Percentiles rank a stretch among this genome's conserved stretches.
Evolutionary conservation across 2,888 invertebrate genomes (phyloP).

Genomic region (Herminia tarsipennalis): DNA sequence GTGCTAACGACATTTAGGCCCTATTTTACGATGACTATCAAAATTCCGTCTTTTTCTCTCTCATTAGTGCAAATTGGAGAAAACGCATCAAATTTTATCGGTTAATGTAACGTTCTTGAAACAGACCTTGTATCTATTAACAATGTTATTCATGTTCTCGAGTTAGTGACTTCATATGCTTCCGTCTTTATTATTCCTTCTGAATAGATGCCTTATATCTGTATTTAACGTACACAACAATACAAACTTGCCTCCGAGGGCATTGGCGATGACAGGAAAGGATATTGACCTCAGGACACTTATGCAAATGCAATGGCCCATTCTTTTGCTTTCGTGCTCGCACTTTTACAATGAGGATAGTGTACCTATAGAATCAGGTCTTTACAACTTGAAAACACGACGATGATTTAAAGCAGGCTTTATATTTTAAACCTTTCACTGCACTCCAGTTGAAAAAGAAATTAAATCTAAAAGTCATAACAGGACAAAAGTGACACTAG

Average conservation of each 20-base stretch:
- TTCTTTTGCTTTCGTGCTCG: constrained; percentile 66
- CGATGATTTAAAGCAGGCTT: constrained; percentile 5
- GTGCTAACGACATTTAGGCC: too few relatives aligned
- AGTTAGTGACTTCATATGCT: constrained; percentile 21
- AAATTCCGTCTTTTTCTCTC: too few relatives aligned
- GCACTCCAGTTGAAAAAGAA: too few relatives aligned
- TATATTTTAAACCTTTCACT: too few relatives aligned
- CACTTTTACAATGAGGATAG: constrained; percentile 36
- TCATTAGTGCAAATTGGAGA: too few relatives aligned
- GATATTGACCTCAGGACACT: constrained; percentile 70
- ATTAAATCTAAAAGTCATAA: too few relatives aligned
- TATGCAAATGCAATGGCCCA: constrained; percentile 73
- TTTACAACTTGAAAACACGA: constrained; percentile 16
- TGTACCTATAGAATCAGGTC: not conserved
- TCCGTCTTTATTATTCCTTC: constrained; percentile 29
- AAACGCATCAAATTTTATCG: constrained; percentile 5
- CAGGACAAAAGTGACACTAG: too few relatives aligned
- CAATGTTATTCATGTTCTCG: too few relatives aligned
- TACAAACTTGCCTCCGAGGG: constrained; percentile 34
- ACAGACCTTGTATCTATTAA: too few relatives aligned
- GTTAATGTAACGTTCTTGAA: too few relatives aligned
- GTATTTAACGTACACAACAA: constrained; percentile 29
- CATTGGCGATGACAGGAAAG: constrained; percentile 57
- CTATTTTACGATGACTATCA: too few relatives aligned
- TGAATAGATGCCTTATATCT: constrained; percentile 28